A percentile compares a stretch with the other conserved stretches of the same genome.
phyloP scores from a whole-genome alignment of 2,113 vertebrate genomes.

The Onychostruthus taczanowskii region DNA sequence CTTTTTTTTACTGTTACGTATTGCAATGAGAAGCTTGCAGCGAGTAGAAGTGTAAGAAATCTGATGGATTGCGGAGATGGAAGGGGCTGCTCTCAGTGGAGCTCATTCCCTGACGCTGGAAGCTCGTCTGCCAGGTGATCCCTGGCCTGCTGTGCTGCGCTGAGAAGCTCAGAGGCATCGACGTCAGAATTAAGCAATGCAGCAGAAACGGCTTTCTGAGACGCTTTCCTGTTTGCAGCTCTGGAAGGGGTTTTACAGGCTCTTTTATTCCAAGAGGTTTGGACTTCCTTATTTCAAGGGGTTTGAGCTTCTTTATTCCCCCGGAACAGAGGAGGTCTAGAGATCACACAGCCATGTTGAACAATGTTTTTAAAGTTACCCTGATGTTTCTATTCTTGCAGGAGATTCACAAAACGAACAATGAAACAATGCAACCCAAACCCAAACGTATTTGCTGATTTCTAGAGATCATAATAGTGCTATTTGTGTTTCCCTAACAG shows the following conservation, averaged over 20 bases:
- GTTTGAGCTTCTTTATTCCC: not conserved
- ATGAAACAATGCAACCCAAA: not conserved
- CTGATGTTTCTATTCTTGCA: not conserved
- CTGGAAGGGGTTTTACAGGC: not conserved
- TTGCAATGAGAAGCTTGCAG: not conserved
- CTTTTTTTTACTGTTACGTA: not conserved
- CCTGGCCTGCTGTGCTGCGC: not conserved
- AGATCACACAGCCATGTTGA: accelerated
- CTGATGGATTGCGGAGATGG: accelerated
- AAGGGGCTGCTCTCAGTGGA: not conserved
- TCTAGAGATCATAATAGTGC: not conserved
- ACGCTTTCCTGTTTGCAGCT: not conserved
- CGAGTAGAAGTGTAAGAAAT: not conserved
- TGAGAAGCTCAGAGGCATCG: accelerated
- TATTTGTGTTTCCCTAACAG: constrained; percentile 66
- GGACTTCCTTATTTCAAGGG: not conserved
- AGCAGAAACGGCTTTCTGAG: not conserved
- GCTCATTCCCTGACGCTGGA: not conserved
- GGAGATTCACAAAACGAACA: not conserved
- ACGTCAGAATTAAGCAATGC: accelerated
- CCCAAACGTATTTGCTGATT: not conserved
- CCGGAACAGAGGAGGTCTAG: not conserved
- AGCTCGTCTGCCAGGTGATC: not conserved
- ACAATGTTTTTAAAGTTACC: accelerated
- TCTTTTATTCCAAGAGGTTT: not conserved